Base-by-base conservation (phyloP, 2,888 invertebrate species). In the Drosophila algonquin region DNA sequence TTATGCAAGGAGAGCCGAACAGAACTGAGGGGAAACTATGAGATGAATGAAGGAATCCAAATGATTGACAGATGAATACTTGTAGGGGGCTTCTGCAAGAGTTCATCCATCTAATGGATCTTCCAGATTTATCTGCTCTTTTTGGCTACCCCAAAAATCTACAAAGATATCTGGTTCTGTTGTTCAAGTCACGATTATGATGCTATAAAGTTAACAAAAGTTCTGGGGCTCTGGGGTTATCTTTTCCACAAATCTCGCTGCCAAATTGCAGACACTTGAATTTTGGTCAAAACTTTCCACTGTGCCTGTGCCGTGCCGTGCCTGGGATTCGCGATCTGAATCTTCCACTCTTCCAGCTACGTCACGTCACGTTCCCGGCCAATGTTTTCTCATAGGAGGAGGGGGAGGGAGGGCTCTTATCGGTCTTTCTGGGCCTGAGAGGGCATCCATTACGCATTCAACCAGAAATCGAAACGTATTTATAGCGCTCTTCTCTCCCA, bases 231-330 rank as follows among this genome's bases (percentile, higher is more conserved):
- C 3, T 9, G 8, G 44, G 32, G 54, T 65, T 60, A 45, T 51
- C 50, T 61, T 10, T 52, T 46, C 52, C 51, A 68, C 61, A 52
- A 57, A 30, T 46, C 32, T 47, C 4, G 8, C 27, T 24, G 27
- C n/a, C 24, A 54, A 58, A 53, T 63, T 51, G 54, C 24, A n/a
- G 35, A 9, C 52, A 65, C 45, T 55, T 53, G 14, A 52, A 12
- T 53, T 32, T 64, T 52, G 55, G 48, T 53, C 18, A 40, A 71
- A 81, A 79, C 52, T 82, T 80, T 81, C 80, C 86, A 81, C 50
- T 72, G 53, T 7, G 16, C 52, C 50, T 72, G 53, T 7, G 16
- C 50, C 40, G 53, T 7, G 16, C 50, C 40, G 3, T 21, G 16
- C 52, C 40, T 35, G 18, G 44, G 47, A 8, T 48, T 50, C 21